Percentiles rank a stretch among this genome's conserved stretches.
These are phyloP conservation scores for Neelides sp. DNA, from an alignment of 1,140 invertebrate genomes.

Conservation along the genomic window DNA sequence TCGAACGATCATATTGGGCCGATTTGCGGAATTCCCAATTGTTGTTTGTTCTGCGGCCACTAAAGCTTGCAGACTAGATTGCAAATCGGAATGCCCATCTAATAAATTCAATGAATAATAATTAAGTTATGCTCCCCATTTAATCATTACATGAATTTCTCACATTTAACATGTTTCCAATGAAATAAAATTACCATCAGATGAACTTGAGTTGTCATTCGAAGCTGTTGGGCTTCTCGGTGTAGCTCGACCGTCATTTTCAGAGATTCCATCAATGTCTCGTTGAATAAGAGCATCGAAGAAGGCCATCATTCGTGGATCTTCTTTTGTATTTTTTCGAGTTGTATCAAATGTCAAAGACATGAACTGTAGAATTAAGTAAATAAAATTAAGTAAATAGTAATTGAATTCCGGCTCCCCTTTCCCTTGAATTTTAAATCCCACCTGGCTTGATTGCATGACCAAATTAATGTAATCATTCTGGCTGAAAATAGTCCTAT, in stretches of 20 bases:
- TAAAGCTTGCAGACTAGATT: too few relatives aligned
- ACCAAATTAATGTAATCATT: slow-evolving; percentile 74
- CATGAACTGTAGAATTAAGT: slow-evolving; percentile 44
- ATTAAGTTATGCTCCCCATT: too few relatives aligned
- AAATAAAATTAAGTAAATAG: slow-evolving; percentile 11
- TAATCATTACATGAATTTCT: too few relatives aligned
- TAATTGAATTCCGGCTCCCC: too few relatives aligned
- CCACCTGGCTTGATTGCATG: slow-evolving; percentile 55
- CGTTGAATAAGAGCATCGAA: slow-evolving; percentile 85
- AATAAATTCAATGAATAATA: too few relatives aligned
- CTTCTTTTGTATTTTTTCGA: slow-evolving; percentile 71
- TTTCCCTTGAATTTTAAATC: background rate
- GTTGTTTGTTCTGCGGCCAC: too few relatives aligned
- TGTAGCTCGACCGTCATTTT: slow-evolving; percentile 24
- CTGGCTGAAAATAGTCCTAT: slow-evolving; percentile 66
- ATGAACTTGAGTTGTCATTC: too few relatives aligned
- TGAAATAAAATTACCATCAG: slow-evolving; percentile 7
- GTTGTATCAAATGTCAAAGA: slow-evolving; percentile 51
- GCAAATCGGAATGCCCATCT: too few relatives aligned
- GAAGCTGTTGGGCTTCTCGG: slow-evolving; percentile 3
- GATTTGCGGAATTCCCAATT: too few relatives aligned
- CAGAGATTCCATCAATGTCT: slow-evolving; percentile 63
- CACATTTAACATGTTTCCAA: too few relatives aligned
- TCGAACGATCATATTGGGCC: too few relatives aligned
- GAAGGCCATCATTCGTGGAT: slow-evolving; percentile 90